Conservation (phyloP, 2,113 vertebrate genomes). For the Galeopterus variegatus region DNA sequence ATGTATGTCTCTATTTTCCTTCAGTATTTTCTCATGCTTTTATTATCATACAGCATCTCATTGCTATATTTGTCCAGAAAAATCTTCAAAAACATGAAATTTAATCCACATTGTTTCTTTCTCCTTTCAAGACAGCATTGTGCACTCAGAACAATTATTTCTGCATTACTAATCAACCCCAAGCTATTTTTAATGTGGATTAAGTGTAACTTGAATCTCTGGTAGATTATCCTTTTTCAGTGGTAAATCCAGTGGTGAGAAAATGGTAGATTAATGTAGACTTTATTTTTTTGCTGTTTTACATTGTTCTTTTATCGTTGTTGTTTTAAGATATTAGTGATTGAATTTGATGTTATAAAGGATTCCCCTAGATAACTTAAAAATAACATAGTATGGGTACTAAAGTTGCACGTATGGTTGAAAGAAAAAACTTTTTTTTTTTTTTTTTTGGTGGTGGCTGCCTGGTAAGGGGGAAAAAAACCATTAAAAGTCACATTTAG, state of each 20-base stretch:
- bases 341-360: background rate
- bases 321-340: background rate
- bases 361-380: too few species aligned
- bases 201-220: background rate
- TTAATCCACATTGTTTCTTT: background rate
- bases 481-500: too few species aligned
- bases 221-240: background rate
- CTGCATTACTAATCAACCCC: background rate
- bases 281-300: background rate
- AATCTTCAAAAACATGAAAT: background rate
- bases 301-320: background rate
- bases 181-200: background rate
- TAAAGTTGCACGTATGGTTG: too few species aligned
- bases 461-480: too few species aligned
- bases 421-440: too few species aligned
- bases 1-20: too few species aligned
- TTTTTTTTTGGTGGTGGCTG: too few species aligned
- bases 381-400: too few species aligned
- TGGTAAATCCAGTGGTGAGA: background rate
- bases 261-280: background rate
- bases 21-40: background rate
- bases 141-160: background rate
- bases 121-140: background rate
- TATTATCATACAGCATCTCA: background rate
- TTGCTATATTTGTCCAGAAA: background rate